Evolutionary conservation across 1,140 invertebrate genomes (phyloP).

Genomic region (Panagrolaimus sp.): DNA sequence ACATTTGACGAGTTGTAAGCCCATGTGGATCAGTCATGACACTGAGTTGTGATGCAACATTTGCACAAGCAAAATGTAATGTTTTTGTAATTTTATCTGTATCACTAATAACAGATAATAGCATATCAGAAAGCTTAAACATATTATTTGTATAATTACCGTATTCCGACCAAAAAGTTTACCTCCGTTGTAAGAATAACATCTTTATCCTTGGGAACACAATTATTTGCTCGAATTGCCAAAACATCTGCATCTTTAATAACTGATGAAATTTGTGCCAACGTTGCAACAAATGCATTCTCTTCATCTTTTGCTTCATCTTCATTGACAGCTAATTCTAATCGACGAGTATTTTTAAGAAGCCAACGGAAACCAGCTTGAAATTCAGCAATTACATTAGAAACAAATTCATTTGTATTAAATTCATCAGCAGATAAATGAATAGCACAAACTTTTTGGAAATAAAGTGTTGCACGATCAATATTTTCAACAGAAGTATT

Average conservation of each 20-base stretch:
- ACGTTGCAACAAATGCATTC: neutral
- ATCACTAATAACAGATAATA: neutral
- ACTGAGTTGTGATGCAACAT: neutral
- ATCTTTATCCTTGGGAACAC: neutral
- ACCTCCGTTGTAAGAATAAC: neutral
- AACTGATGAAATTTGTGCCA: neutral
- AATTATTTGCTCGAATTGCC: neutral
- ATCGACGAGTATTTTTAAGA: conserved; percentile 28
- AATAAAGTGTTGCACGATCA: conserved; percentile 39
- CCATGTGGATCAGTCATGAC: neutral
- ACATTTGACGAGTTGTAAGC: neutral
- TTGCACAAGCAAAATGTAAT: neutral
- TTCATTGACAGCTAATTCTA: conserved; percentile 9
- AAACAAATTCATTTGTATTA: conserved; percentile 25
- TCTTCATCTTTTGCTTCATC: neutral
- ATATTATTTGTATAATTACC: neutral
- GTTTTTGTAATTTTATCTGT: neutral
- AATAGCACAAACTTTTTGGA: conserved; percentile 31
- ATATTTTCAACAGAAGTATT: conserved; percentile 48
- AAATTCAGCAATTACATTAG: conserved; percentile 26
- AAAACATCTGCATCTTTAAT: neutral
- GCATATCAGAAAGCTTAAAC: neutral
- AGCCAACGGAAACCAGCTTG: conserved; percentile 22
- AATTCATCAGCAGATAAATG: conserved; percentile 28
- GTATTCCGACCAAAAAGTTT: no score